Percentiles rank a stretch among this genome's conserved stretches.
Evolutionary conservation across 1,140 invertebrate genomes (phyloP).

Genomic region (Scylla paramamosain): DNA sequence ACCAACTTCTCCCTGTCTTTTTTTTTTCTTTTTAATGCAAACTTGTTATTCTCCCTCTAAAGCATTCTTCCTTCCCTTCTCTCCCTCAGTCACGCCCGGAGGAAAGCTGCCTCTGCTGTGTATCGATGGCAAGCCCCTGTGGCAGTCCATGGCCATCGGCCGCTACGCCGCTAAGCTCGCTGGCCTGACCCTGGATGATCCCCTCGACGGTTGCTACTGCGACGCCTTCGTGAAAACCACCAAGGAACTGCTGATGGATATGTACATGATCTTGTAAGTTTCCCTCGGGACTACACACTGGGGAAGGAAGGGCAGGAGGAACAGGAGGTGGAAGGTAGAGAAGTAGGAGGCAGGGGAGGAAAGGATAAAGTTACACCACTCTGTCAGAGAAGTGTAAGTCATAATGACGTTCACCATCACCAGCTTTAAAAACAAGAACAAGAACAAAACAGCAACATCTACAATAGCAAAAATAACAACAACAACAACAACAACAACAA

Average conservation of each 20-base stretch:
- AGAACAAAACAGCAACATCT: too few relatives aligned
- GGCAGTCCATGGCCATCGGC: slow-evolving; percentile 32
- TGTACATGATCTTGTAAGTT: slow-evolving; percentile 7
- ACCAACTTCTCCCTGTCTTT: too few relatives aligned
- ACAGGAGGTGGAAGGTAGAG: not conserved
- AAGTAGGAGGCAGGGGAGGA: not conserved
- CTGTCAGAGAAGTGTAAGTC: not conserved
- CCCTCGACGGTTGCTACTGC: not conserved
- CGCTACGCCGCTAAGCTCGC: not conserved
- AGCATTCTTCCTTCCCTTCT: too few relatives aligned
- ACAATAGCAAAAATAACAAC: too few relatives aligned
- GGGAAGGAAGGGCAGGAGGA: not conserved
- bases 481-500: too few relatives aligned
- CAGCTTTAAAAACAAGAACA: too few relatives aligned
- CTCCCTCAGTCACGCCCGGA: not conserved
- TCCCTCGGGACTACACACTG: too few relatives aligned
- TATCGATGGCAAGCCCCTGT: not conserved
- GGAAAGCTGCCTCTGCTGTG: not conserved
- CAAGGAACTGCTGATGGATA: not conserved
- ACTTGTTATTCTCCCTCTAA: too few relatives aligned
- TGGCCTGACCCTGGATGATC: not conserved
- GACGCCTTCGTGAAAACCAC: slow-evolving; percentile 34
- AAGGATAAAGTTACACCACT: not conserved
- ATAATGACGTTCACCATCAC: too few relatives aligned
- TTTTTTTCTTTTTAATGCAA: too few relatives aligned